phyloP scores from a whole-genome alignment of 2,888 invertebrate genomes.

The Acleris cristana region DNA sequence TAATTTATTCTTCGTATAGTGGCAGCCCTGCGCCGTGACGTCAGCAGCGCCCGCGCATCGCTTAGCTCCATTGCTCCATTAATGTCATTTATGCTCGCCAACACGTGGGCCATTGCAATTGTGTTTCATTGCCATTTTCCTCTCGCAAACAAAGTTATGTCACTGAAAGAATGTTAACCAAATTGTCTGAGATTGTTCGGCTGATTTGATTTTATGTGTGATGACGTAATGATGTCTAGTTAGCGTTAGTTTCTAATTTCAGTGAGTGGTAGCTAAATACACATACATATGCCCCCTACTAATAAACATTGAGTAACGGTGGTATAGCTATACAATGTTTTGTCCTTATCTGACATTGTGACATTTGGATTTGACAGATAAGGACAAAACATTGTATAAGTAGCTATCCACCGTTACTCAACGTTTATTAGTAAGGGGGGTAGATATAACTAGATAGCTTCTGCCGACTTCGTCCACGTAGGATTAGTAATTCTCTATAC shows the following conservation, averaged over 20 bases:
- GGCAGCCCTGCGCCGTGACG: constrained; percentile 53
- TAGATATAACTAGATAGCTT: no score
- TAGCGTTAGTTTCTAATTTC: neutral
- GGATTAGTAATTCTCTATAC: no score
- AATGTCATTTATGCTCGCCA: constrained; percentile 67
- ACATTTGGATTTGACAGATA: no score
- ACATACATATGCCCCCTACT: no score
- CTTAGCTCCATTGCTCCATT: constrained; percentile 73
- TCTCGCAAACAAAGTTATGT: constrained; percentile 59
- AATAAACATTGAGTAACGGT: no score
- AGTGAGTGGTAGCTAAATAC: no score
- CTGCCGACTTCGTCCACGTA: no score
- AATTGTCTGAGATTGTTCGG: constrained; percentile 30
- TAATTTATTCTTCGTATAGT: neutral
- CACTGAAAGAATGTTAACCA: constrained; percentile 35
- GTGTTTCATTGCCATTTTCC: constrained; percentile 81
- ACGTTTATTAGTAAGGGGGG: no score
- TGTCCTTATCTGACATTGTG: no score
- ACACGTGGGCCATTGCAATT: constrained; percentile 80
- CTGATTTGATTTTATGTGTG: constrained; percentile 23
- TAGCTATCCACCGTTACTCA: no score
- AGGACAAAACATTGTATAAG: no score
- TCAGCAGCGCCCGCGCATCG: constrained; percentile 78
- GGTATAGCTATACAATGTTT: no score
- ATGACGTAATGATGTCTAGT: constrained; percentile 15